These are phyloP conservation scores for Pterocles burchelli DNA, from an alignment of 2,113 vertebrate genomes.

Conservation along the genomic window DNA sequence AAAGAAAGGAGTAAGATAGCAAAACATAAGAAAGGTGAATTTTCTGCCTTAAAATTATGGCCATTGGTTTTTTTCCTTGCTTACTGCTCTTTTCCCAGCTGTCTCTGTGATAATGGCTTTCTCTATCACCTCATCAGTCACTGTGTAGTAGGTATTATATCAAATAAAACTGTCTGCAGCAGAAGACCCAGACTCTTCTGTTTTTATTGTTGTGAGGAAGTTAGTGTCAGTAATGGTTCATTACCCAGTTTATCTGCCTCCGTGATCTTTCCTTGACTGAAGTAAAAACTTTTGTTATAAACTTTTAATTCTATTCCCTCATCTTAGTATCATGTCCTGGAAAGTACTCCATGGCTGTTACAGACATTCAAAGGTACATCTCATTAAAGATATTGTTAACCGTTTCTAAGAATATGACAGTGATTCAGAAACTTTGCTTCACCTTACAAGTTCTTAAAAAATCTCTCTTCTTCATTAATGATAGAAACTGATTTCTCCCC, in stretches of 20 bases:
- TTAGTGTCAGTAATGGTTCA: constrained; percentile 39
- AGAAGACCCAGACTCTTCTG: background rate
- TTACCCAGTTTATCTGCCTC: constrained; percentile 33
- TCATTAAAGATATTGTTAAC: constrained; percentile 21
- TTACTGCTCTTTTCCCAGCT: constrained; percentile 21
- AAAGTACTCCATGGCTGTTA: background rate
- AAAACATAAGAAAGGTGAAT: background rate
- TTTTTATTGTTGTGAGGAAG: constrained; percentile 51
- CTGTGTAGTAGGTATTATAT: background rate
- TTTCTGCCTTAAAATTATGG: constrained; percentile 21
- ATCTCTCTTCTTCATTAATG: background rate
- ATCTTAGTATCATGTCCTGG: background rate
- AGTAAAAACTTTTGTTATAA: constrained; percentile 42
- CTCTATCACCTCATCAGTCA: constrained; percentile 23
- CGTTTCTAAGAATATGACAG: background rate
- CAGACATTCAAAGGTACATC: constrained; percentile 18
- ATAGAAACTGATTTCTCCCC: background rate
- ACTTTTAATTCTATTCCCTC: constrained; percentile 28
- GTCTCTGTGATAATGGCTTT: constrained; percentile 45
- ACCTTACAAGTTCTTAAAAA: constrained; percentile 27
- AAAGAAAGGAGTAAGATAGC: background rate
- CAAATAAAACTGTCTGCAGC: constrained; percentile 28
- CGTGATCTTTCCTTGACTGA: background rate
- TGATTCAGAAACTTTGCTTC: constrained; percentile 18
- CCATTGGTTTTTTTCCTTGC: background rate